Evolutionary conservation across 2,888 invertebrate species (phyloP).

Genomic region (Tenthredo notha): DNA sequence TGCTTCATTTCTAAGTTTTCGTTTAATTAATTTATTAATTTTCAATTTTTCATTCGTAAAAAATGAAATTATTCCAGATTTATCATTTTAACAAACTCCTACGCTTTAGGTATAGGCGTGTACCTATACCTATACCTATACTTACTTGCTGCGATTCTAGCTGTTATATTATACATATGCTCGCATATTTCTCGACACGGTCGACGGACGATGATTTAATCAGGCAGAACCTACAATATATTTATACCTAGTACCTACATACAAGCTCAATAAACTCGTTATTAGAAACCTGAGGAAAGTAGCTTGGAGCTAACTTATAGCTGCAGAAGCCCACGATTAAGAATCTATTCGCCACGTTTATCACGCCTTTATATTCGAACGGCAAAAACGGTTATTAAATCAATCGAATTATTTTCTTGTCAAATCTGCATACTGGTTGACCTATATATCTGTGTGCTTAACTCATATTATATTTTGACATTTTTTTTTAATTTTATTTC

Average conservation of each 20-base stretch:
- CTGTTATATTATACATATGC: not conserved
- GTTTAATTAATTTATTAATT: not conserved
- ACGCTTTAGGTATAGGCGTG: not conserved
- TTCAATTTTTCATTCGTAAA: not conserved
- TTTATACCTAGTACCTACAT: not conserved
- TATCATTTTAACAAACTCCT: not conserved
- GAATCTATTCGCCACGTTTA: not conserved
- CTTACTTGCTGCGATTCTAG: not conserved
- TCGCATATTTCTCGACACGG: constrained; percentile 16
- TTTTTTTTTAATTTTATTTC: not conserved
- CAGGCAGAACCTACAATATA: not conserved
- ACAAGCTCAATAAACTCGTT: constrained; percentile 15
- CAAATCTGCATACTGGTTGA: constrained; percentile 27
- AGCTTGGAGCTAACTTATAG: not conserved
- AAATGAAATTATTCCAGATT: not conserved
- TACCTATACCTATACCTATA: too few relatives aligned
- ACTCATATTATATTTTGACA: not conserved
- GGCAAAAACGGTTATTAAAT: not conserved
- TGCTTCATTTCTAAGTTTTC: not conserved
- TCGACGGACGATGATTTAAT: constrained; percentile 27
- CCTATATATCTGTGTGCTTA: constrained; percentile 2
- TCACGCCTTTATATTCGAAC: not conserved
- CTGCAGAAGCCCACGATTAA: constrained; percentile 21
- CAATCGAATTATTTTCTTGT: constrained; percentile 1
- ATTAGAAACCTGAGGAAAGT: constrained; percentile 15